Base-by-base conservation (phyloP, 2,888 invertebrate species). In the Heliconius aoede region DNA sequence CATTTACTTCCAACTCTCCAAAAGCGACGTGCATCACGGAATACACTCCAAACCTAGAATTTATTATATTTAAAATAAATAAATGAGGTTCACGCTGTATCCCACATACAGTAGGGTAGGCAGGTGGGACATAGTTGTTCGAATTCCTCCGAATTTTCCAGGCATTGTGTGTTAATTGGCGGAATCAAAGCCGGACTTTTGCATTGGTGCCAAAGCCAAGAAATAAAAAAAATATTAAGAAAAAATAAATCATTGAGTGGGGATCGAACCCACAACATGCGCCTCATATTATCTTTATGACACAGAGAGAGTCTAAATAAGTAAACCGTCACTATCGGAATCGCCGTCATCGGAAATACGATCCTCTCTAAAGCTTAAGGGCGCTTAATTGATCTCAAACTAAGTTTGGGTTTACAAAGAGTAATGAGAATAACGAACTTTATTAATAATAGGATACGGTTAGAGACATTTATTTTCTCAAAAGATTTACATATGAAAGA, bases 1-100 rank as follows among this genome's bases (percentile, higher is more conserved):
- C 96, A 96, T 86, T 96, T 96, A 85, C 91, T 96, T 84, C 96
- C 95, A 3, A 97, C 96, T 13, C 96, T 95, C 96, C 97, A 97
- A 87, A 96, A 97, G 1, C 96, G 95, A 76, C 96, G 96, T 0
- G 96, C 95, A 85, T 97, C 97, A n/a, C 96, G 94, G 85, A 97
- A 97, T 5, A 97, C 97, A 13, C 95, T 95, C 93, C 95, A 96
- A 2, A 97, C 97, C 97, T 97, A 0, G 60, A 62, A 26, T 24
- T 74, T n/a, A n/a, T 9, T 61, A 36, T 21, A 32, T 30, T 18
- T 58, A 26, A 60, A 11, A 60, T 60, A 24, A 60, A n/a, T 26
- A 11, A 24, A n/a, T 11, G 11, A 4, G n/a, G n/a, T 58, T 24
- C 7, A 58, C 7, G n/a, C n/a, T 58, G 21, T 58, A 11, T 58